Percentiles rank a stretch among this genome's conserved stretches.
These are phyloP conservation scores for Phanerotoma sp. DNA, from an alignment of 2,888 invertebrate genomes.

Conservation along the genomic window DNA sequence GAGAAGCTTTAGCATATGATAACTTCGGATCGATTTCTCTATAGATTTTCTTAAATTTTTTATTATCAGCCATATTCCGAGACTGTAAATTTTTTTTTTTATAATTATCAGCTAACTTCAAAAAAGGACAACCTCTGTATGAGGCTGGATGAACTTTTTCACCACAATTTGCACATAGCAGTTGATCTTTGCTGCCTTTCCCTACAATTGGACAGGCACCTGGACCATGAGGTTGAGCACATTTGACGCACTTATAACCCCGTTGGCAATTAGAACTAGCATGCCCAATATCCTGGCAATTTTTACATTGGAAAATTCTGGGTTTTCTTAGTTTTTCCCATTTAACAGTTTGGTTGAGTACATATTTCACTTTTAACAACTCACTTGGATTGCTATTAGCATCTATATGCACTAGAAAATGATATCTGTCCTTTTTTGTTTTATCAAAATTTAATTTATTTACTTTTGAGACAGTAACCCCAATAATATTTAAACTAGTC, in stretches of 20 bases:
- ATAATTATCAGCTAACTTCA: background rate
- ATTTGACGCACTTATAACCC: constrained; percentile 21
- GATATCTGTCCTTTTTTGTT: background rate
- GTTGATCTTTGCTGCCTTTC: background rate
- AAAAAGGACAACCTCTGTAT: constrained; percentile 23
- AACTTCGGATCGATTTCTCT: background rate
- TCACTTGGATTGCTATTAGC: background rate
- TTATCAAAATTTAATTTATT: constrained; percentile 7
- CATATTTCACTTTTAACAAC: background rate
- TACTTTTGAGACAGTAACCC: constrained; percentile 1
- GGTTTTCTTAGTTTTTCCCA: constrained; percentile 18
- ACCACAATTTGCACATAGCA: constrained; percentile 20
- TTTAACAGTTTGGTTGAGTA: constrained; percentile 10
- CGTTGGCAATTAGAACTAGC: constrained; percentile 23
- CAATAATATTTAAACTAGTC: background rate
- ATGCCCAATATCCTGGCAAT: constrained; percentile 27
- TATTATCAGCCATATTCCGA: background rate
- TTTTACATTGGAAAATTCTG: constrained; percentile 20
- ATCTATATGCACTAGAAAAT: constrained; percentile 1
- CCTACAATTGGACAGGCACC: background rate
- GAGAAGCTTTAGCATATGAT: background rate
- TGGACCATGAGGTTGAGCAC: constrained; percentile 11
- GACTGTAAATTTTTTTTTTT: constrained; percentile 1
- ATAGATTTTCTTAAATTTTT: background rate
- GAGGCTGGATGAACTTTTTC: constrained; percentile 22